phyloP scores from a whole-genome alignment of 2,797 vertebrate species.

The Peromyscus eremicus region DNA sequence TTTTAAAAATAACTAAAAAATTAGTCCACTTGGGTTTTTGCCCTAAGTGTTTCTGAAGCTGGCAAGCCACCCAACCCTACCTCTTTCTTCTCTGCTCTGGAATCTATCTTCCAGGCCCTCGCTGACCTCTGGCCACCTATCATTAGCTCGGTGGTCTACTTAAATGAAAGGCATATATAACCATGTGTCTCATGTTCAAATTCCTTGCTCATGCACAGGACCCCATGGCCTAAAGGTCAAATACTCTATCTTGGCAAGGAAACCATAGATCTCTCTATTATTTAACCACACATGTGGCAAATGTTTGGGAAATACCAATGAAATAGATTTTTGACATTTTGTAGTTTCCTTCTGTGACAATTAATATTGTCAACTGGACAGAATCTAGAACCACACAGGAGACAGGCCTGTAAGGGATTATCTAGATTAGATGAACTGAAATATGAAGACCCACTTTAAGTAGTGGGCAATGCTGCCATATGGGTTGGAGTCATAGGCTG shows the following conservation, averaged over 20 bases:
- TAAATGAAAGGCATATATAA: slow-evolving; percentile 30
- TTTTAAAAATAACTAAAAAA: not conserved
- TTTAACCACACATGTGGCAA: not conserved
- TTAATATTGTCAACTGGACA: not conserved
- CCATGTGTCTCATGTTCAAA: not conserved
- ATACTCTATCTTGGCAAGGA: not conserved
- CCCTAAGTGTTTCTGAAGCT: not conserved
- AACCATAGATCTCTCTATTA: not conserved
- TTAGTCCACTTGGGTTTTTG: not conserved
- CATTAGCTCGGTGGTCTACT: not conserved
- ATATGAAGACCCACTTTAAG: not conserved
- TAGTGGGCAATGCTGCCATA: not conserved
- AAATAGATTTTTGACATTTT: not conserved
- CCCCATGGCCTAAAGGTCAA: not conserved
- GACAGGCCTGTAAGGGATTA: not conserved
- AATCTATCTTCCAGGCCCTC: not conserved
- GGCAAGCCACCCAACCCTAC: not conserved
- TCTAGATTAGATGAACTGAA: not conserved
- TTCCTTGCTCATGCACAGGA: not conserved
- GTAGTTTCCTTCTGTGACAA: not conserved
- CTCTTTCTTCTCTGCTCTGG: not conserved
- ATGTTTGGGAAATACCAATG: not conserved
- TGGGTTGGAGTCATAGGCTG: not conserved
- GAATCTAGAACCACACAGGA: not conserved
- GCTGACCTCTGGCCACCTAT: not conserved